phyloP scores from a whole-genome alignment of 2,888 invertebrate genomes.

The Athetis lepigone region DNA sequence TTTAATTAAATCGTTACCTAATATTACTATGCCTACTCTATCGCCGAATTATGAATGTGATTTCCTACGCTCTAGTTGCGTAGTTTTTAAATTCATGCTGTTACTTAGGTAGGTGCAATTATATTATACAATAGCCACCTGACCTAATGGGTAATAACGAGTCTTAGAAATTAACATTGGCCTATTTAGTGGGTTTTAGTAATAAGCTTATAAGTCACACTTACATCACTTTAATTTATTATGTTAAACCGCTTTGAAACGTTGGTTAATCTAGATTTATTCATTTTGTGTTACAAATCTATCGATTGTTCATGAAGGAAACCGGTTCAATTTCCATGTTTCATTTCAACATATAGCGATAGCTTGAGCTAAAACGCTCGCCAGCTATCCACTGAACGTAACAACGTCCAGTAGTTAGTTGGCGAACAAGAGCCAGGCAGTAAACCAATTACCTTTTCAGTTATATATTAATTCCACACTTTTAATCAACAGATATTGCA shows the following conservation, averaged over 20 bases:
- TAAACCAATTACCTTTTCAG: constrained; percentile 1
- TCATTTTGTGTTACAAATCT: constrained; percentile 29
- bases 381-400: constrained; percentile 15
- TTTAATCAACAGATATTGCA: background rate
- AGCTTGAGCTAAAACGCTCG: constrained; percentile 43
- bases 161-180: constrained; percentile 29
- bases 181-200: background rate
- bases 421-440: background rate
- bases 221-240: constrained; percentile 6
- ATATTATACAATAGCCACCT: constrained; percentile 31
- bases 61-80: constrained; percentile 35
- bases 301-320: constrained; percentile 43
- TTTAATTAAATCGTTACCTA: constrained; percentile 43
- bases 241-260: constrained; percentile 11
- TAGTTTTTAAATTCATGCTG: constrained; percentile 20
- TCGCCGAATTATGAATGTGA: constrained; percentile 21
- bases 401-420: background rate
- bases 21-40: constrained; percentile 28
- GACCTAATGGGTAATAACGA: constrained; percentile 12
- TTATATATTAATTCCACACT: background rate
- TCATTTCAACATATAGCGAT: constrained; percentile 39
- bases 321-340: constrained; percentile 40
- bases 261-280: constrained; percentile 37
- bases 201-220: background rate
- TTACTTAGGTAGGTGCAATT: constrained; percentile 11